Evolutionary conservation across 1,140 invertebrate genomes (phyloP).

Genomic region (Drosophila saltans): DNA sequence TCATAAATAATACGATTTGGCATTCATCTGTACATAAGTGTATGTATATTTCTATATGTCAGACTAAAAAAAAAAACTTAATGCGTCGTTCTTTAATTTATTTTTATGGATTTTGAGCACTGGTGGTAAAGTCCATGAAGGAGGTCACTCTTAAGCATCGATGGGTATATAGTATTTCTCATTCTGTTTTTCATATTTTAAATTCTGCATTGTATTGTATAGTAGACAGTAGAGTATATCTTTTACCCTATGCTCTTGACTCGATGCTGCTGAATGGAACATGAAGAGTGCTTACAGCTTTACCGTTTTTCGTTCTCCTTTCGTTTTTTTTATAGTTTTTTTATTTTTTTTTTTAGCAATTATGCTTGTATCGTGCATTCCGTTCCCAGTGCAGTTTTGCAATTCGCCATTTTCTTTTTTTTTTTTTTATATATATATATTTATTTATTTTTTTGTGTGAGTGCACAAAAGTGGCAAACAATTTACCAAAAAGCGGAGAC

Average conservation of each 20-base stretch:
- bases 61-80: background rate
- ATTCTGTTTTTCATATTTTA: background rate
- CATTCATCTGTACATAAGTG: background rate
- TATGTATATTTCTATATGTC: no score
- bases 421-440: no score
- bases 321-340: background rate
- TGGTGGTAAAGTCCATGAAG: background rate
- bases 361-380: constrained; percentile 30
- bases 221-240: background rate
- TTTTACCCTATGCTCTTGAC: no score
- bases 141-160: constrained; percentile 8
- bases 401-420: background rate
- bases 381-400: background rate
- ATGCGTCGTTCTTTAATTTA: background rate
- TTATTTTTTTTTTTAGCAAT: constrained; percentile 15
- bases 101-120: constrained; percentile 19
- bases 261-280: constrained; percentile 1
- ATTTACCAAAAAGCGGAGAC: constrained; percentile 45
- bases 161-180: constrained; percentile 13
- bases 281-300: constrained; percentile 25
- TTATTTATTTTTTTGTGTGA: background rate
- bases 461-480: constrained; percentile 37
- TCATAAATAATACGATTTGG: constrained; percentile 2
- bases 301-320: background rate
- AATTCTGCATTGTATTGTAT: background rate